A percentile compares a stretch with the other conserved stretches of the same genome.
Evolutionary conservation across 37 sponge, comb jelly and placozoan species (phyloP).

Genomic region (Amphimedon queenslandica): DNA sequence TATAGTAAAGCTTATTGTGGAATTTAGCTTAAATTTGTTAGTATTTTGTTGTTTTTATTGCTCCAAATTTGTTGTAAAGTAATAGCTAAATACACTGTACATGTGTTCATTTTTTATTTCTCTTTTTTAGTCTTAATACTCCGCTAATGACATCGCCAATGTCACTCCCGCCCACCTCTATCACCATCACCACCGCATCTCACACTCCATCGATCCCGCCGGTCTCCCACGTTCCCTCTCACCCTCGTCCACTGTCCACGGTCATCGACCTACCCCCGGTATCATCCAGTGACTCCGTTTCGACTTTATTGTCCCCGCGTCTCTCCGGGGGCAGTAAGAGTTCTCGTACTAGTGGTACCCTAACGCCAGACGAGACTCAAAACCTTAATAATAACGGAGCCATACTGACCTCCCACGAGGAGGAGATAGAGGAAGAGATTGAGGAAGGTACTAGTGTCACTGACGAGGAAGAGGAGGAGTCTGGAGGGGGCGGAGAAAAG

Average conservation of each 20-base stretch:
- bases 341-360: background rate
- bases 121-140: background rate
- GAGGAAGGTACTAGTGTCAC: conserved; percentile 29
- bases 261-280: too few species aligned
- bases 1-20: too few species aligned
- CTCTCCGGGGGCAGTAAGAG: background rate
- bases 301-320: background rate
- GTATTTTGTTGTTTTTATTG: too few species aligned
- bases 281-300: too few species aligned
- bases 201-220: conserved; percentile 1
- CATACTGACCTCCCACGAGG: too few species aligned
- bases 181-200: background rate
- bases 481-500: background rate
- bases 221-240: too few species aligned
- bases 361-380: too few species aligned
- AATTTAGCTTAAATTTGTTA: too few species aligned
- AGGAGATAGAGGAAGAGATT: background rate
- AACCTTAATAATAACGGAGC: too few species aligned
- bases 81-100: too few species aligned
- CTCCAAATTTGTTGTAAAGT: too few species aligned
- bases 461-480: conserved; percentile 1
- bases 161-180: background rate
- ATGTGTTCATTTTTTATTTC: background rate
- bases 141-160: background rate
- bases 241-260: too few species aligned